Base-by-base conservation (phyloP, 2,797 vertebrate species). In the Pampus argenteus region DNA sequence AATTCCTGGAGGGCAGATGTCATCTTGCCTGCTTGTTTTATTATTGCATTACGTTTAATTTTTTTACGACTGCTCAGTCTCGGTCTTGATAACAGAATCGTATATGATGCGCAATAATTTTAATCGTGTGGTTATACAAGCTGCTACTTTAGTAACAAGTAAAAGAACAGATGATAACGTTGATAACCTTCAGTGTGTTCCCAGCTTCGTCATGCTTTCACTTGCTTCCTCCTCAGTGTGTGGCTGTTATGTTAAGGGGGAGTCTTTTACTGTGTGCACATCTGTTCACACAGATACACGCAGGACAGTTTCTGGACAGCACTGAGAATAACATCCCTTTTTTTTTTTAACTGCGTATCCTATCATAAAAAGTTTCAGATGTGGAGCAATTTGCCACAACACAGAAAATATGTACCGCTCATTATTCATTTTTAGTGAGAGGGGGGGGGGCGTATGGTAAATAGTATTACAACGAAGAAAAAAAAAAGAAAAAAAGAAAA, bases 121-220 rank as follows among this genome's bases (percentile, higher is more conserved):
- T n/a, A n/a, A 44, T 29, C 18, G 0, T 15, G 42, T 44, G 13
- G 25, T 70, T 68, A n/a, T 5, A 64, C 47, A 58, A 56, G 49
- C 55, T 66, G 79, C 42, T 40, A 44, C 44, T 55, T n/a, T 20
- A 60, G 38, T 52, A 65, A 69, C 20, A 66, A 77, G 10, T 31
- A 74, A n/a, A 71, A 58, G 20, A 66, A 31, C 44, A 58, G 61
- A 28, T 57, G 61, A 25, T 57, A 59, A 76, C 45, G 62, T 71
- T 18, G n/a, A n/a, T n/a, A n/a, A n/a, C 58, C 66, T 59, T 76
- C 60, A 74, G 4, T 66, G 65, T 85, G 52, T 60, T 82, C 42
- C 42, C 66, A 78, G 83, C 83, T 81, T 71, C 59, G 83, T 89
- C 90, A 89, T 88, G 80, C 81, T 86, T 91, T 89, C 86, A 76